These are phyloP conservation scores for Parapristionchus giblindavisi DNA, from an alignment of 2,888 invertebrate species.

Conservation along the genomic window DNA sequence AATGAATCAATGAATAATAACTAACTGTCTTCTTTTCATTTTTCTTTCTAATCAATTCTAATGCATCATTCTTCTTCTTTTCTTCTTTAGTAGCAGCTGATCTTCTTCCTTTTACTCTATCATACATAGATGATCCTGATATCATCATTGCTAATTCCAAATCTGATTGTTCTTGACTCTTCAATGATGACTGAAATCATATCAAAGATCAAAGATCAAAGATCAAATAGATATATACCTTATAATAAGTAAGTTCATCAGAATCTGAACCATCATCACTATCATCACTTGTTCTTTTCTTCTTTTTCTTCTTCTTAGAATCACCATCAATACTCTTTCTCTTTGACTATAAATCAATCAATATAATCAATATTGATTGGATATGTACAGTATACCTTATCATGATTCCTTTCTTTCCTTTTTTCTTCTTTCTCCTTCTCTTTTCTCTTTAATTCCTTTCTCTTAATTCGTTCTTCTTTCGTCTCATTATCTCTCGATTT, in stretches of 20 bases:
- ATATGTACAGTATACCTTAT: not conserved
- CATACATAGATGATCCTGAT: constrained; percentile 35
- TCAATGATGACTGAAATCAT: no score
- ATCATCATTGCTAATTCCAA: no score
- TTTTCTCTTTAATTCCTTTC: constrained; percentile 17
- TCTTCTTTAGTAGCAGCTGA: constrained; percentile 7
- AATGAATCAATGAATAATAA: not conserved
- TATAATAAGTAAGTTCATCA: not conserved
- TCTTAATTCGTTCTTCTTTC: constrained; percentile 1
- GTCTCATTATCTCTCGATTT: not conserved
- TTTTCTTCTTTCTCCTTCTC: constrained; percentile 9
- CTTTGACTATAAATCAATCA: not conserved
- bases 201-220: not conserved
- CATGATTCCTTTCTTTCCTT: constrained; percentile 6
- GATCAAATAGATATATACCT: not conserved
- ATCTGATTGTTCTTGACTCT: no score
- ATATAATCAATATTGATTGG: not conserved
- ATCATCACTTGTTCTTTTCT: not conserved
- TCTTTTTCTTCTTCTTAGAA: constrained; percentile 32
- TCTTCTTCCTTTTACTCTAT: constrained; percentile 35
- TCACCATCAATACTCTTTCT: constrained; percentile 22
- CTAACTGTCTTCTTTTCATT: constrained; percentile 16
- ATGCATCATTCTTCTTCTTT: constrained; percentile 33
- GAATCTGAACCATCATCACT: constrained; percentile 5
- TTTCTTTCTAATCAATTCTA: constrained; percentile 19